Evolutionary conservation across 2,888 invertebrate species (phyloP), one percentile per base, ranked within the genome.

Genomic region (Pseudeuparius sepicola): DNA sequence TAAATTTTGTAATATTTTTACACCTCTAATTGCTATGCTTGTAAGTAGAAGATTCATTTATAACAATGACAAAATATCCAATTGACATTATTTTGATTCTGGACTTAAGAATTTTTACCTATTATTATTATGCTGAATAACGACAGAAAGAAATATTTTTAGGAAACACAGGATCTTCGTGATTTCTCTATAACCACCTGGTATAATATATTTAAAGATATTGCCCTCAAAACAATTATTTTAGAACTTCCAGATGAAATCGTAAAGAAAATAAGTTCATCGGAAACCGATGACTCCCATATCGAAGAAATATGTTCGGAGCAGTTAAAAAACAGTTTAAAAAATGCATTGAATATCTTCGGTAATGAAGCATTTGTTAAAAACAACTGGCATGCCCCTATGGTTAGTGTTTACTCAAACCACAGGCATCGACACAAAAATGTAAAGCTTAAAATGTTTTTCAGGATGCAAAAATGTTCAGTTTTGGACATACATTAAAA

Each of bases 311-410:
- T n/a, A n/a, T n/a, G n/a, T n/a, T n/a, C n/a, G n/a, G n/a, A n/a
- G n/a, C n/a, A n/a, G n/a, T n/a, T 50, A 24, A 34, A 34, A 14
- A 39, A 52, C 20, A 37, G 45, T 11, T 34, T 60, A 14, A 55
- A 48, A 39, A 55, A 58, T 43, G 55, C 53, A 4, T 46, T 60
- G 25, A 53, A 51, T 20, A 31, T 40, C 2, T 43, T 59, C 5
- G 43, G 51, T 24, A 53, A 49, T 24, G 44, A 43, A 16, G 57
- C 52, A 16, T 61, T 60, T 44, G 50, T 57, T 3, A 61, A 59
- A 48, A 59, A 56, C 36, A 61, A 61, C 42, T 61, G 61, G 61
- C 59, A 59, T 46, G 57, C 60, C 9, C 60, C 60, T 13, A 42
- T 48, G 35, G 58, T 57, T 49, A 32, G 37, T 24, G n/a, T n/a